These are phyloP conservation scores for Halcyon malimbica DNA, from an alignment of 2,113 vertebrate genomes.

Conservation along the genomic window DNA sequence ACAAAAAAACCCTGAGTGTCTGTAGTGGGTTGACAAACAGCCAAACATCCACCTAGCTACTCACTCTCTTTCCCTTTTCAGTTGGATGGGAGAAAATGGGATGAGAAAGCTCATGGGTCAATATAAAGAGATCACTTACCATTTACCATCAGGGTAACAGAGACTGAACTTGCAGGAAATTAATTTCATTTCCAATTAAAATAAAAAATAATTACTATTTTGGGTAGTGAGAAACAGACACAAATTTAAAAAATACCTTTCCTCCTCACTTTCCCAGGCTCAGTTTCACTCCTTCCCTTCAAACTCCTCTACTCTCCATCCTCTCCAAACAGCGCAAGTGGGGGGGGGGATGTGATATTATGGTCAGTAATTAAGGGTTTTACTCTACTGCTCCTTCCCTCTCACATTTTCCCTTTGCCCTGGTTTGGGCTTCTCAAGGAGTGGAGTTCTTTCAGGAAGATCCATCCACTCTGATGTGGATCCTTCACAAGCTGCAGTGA, in stretches of 20 bases:
- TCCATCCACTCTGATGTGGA: neutral
- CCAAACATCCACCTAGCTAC: neutral
- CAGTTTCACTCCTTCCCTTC: neutral
- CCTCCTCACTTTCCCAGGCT: neutral
- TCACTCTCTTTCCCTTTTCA: neutral
- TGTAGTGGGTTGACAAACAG: neutral
- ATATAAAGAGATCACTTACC: neutral
- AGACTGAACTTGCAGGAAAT: neutral
- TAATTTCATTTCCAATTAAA: neutral
- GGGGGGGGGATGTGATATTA: neutral
- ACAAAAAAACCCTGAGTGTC: neutral
- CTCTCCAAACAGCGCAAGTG: fast-evolving
- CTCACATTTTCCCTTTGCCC: neutral
- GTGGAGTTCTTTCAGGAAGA: neutral
- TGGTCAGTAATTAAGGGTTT: fast-evolving
- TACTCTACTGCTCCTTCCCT: neutral
- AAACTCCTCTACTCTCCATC: neutral
- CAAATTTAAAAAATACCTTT: neutral
- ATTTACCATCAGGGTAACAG: fast-evolving
- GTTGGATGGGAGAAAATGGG: neutral
- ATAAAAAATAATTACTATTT: neutral
- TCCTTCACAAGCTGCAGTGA: neutral
- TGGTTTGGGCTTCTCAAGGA: fast-evolving
- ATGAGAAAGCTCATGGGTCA: neutral
- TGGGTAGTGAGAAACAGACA: neutral